Evolutionary conservation across 2,113 vertebrate species (phyloP), one percentile per base, ranked within the genome.

Genomic region (Andinoacara biseriatus): DNA sequence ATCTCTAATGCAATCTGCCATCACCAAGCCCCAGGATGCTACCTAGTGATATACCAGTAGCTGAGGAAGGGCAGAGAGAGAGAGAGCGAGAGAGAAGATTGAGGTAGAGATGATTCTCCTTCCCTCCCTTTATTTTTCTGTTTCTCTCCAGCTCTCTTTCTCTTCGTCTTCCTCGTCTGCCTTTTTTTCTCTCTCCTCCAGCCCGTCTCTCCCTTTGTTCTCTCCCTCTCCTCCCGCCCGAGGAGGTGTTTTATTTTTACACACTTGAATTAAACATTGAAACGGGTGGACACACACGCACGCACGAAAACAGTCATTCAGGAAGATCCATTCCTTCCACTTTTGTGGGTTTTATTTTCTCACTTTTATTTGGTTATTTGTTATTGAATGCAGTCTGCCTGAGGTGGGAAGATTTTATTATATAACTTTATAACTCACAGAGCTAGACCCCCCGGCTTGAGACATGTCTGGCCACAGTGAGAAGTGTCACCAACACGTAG

Each of bases 1-100:
- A 95, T 93, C 91, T 94, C 93, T 94, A 94, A 95, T 94, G 94
- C 85, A 93, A 94, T 95, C 92, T 91, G 89, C 93, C 91, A 90
- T 92, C 89, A 78, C 90, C 76, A 35, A 85, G 88, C 90, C 93
- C 87, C 86, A 75, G 90, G 89, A 89, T 90, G 92, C 83, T 88
- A 86, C 88, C 84, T 85, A 79, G 86, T 85, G 93, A 89, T 92
- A 84, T 56, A 90, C 75, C 87, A 78, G 84, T 58, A 88, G 90
- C 82, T 62, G 75, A 80, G 60, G 79, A 89, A 49, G 78, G 5
- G 17, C 20, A 49, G 67, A n/a, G 61, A 58, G 24, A 61, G 40
- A 29, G 40, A 29, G 59, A n/a, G 61, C 31, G 60, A 26, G 43
- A 57, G 24, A 61, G 40, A 29, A 29, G 58, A 56, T 61, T 3